phyloP scores from a whole-genome alignment of 2,888 invertebrate species.

The Seira sanloemensis region DNA sequence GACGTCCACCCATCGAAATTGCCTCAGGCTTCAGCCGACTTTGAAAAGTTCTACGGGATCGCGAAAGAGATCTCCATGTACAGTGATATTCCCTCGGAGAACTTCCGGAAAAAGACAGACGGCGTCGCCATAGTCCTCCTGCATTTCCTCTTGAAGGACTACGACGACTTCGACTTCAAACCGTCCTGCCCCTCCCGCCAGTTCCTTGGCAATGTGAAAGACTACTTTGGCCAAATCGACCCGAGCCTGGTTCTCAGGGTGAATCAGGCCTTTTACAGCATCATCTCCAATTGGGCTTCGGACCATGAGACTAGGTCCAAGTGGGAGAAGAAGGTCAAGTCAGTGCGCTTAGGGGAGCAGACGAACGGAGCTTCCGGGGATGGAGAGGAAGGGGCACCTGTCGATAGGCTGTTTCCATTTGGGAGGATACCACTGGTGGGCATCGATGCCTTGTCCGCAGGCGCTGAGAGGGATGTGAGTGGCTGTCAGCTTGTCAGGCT shows the following conservation, averaged over 20 bases:
- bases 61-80: constrained; percentile 55
- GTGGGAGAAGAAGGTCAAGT: constrained; percentile 37
- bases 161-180: constrained; percentile 47
- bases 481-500: constrained; percentile 11
- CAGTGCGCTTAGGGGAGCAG: background rate
- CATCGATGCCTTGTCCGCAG: constrained; percentile 27
- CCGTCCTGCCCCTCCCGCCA: constrained; percentile 52
- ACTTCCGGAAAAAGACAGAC: constrained; percentile 34
- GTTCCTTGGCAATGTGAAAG: constrained; percentile 41
- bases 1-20: constrained; percentile 35
- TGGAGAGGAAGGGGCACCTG: no score
- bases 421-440: constrained; percentile 53
- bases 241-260: constrained; percentile 35
- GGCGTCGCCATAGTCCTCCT: constrained; percentile 51
- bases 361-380: constrained; percentile 28
- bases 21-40: constrained; percentile 34
- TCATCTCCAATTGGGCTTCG: constrained; percentile 41
- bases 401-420: constrained; percentile 67
- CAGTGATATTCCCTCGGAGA: constrained; percentile 49
- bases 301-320: constrained; percentile 40
- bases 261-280: constrained; percentile 43
- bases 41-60: constrained; percentile 56
- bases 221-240: constrained; percentile 64
- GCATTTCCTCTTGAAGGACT: constrained; percentile 48
- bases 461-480: constrained; percentile 29